These are phyloP conservation scores for Sebastes hubbsi DNA, from an alignment of 2,797 vertebrate species.

Conservation along the genomic window DNA sequence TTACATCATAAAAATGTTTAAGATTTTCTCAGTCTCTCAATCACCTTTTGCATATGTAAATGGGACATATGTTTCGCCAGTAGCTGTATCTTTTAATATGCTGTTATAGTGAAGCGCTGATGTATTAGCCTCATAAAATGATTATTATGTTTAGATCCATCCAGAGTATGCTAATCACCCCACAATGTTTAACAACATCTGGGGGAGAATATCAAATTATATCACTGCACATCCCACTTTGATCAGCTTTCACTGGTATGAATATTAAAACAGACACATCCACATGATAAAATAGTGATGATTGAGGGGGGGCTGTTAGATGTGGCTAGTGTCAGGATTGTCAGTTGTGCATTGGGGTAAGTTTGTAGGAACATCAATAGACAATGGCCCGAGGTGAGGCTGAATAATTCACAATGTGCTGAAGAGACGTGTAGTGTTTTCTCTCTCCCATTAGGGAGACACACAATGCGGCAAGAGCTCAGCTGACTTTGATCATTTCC, in stretches of 20 bases:
- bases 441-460: conserved; percentile 54
- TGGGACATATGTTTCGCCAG: conserved; percentile 75
- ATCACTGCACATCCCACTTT: conserved; percentile 37
- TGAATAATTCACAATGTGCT: conserved; percentile 74
- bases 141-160: conserved; percentile 66
- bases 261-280: conserved; percentile 66
- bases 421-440: conserved; percentile 53
- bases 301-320: conserved; percentile 47
- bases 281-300: conserved; percentile 68
- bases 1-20: conserved; percentile 58
- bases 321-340: conserved; percentile 53
- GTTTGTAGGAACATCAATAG: conserved; percentile 73
- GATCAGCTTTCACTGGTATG: conserved; percentile 36
- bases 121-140: conserved; percentile 75
- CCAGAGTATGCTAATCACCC: conserved; percentile 56
- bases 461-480: conserved; percentile 31
- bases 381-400: conserved; percentile 71
- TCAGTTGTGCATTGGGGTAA: conserved; percentile 57
- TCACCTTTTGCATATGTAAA: conserved; percentile 70
- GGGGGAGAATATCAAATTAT: conserved; percentile 60
- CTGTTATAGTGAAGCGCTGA: conserved; percentile 57
- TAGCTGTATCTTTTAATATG: conserved; percentile 63
- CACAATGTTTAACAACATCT: conserved; percentile 69
- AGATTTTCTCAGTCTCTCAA: conserved; percentile 53
- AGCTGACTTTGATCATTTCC: conserved; percentile 69